Evolutionary conservation across 2,113 vertebrate species (phyloP).

Genomic region (Dromiciops gliroides): DNA sequence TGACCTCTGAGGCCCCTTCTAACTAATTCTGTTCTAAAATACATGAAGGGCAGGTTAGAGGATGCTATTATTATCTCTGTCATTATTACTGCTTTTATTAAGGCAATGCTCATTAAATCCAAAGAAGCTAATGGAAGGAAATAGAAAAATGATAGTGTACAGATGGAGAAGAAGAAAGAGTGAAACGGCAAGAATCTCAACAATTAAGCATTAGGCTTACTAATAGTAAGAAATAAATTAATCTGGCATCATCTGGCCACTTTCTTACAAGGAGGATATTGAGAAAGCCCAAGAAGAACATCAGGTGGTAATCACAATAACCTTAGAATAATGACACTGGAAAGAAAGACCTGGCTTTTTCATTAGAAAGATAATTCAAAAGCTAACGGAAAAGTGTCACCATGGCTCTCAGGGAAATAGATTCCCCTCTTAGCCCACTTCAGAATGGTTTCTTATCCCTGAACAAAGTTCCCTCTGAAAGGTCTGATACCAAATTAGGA

Average conservation of each 20-base stretch:
- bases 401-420: constrained; percentile 52
- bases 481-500: constrained; percentile 2
- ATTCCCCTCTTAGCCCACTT: not conserved
- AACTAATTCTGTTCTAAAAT: not conserved
- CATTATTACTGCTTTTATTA: not conserved
- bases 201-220: constrained; percentile 76
- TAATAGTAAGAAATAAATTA: constrained; percentile 81
- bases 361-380: not conserved
- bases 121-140: constrained; percentile 31
- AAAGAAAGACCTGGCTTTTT: constrained; percentile 9
- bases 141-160: constrained; percentile 23
- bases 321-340: constrained; percentile 77
- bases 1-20: not conserved
- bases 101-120: not conserved
- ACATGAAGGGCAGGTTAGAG: not conserved
- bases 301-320: constrained; percentile 75
- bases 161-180: constrained; percentile 32
- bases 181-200: constrained; percentile 68
- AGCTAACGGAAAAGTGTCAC: constrained; percentile 45
- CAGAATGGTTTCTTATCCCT: not conserved
- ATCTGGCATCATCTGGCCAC: constrained; percentile 81
- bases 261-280: constrained; percentile 82
- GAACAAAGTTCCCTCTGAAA: not conserved
- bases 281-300: constrained; percentile 83
- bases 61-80: not conserved